Evolutionary conservation across 2,113 vertebrate genomes (phyloP), one percentile per base, ranked within the genome.

Genomic region (Macroglossus sobrinus): DNA sequence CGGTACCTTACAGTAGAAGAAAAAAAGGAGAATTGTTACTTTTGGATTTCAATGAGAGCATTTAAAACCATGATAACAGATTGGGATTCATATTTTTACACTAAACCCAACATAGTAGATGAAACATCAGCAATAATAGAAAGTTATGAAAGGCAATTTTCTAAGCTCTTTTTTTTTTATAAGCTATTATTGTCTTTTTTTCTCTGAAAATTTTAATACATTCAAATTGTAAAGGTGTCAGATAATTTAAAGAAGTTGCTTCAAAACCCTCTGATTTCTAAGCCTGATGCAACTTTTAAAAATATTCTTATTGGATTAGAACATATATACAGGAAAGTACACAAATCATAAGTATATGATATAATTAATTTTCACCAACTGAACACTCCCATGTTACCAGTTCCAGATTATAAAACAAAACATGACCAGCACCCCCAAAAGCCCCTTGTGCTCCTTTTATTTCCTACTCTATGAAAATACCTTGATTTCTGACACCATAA

Each of bases 41-140:
- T 97, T 97, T 90, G 81, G 97, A 96, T 94, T 97, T 82, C 43
- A 96, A 13, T n/a, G 94, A 93, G 87, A 98, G 38, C 94, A 95
- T 97, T 98, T 98, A 91, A 97, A 98, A 96, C 85, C 75, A 95
- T 78, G 90, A 97, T 85, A 95, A 87, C 15, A 96, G 84, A 92
- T 84, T 95, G 64, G 78, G 68, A 97, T 98, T 98, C 89, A 94
- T 66, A 84, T 85, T 95, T 94, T 96, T 68, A 89, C 96, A 72
- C 82, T 88, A 96, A 96, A 40, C 68, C 84, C 59, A 97, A 81
- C 68, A 78, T 47, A 21, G 76, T 84, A 95, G 84, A 93, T 97
- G 92, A 98, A 96, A 94, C 74, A 93, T 63, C 8, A 30, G 2
- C 14, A 88, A 94, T 95, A 97, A 97, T 95, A 90, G 93, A 97